Percentiles rank a stretch among this genome's conserved stretches.
phyloP scores from a whole-genome alignment of 2,888 invertebrate species.

The Drosophila nr. medialis region DNA sequence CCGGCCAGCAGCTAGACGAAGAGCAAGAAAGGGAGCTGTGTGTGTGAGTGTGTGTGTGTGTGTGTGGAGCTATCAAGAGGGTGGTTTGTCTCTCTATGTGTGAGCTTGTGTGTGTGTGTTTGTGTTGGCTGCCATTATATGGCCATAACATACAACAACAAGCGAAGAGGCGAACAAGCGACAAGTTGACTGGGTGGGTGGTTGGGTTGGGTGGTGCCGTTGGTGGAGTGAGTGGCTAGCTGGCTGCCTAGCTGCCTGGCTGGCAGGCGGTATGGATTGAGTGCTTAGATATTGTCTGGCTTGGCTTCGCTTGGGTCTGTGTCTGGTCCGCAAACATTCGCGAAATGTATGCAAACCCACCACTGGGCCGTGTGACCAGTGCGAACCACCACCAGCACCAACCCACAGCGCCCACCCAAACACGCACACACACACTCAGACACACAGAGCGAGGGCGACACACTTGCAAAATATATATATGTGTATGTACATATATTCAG shows the following conservation, averaged over 20 bases:
- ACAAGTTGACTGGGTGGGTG: slow-evolving; percentile 18
- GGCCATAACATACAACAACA: slow-evolving; percentile 58
- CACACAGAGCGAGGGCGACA: slow-evolving; percentile 23
- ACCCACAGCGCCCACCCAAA: slow-evolving; percentile 3
- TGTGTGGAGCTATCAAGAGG: slow-evolving; percentile 37
- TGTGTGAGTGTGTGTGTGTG: neutral
- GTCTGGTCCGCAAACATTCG: slow-evolving; percentile 55
- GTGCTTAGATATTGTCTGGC: slow-evolving; percentile 42
- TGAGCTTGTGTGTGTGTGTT: slow-evolving; percentile 34
- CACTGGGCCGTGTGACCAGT: slow-evolving; percentile 68
- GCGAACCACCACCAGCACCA: slow-evolving; percentile 49
- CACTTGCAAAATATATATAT: slow-evolving; percentile 58
- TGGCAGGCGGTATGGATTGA: slow-evolving; percentile 9
- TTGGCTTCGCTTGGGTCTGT: slow-evolving; percentile 23
- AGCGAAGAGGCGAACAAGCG: slow-evolving; percentile 15
- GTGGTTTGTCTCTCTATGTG: slow-evolving; percentile 30
- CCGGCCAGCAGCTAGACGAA: slow-evolving; percentile 13
- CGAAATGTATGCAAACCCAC: slow-evolving; percentile 66
- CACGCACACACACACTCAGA: slow-evolving; percentile 20
- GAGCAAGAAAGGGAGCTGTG: slow-evolving; percentile 14
- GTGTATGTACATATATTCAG: slow-evolving; percentile 8
- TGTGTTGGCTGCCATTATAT: slow-evolving; percentile 55
- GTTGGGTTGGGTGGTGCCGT: neutral
- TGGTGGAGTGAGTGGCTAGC: neutral
- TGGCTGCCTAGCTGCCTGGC: slow-evolving; percentile 1